Base-by-base conservation (phyloP, 2,888 invertebrate species). In the Hybos culiciformis region DNA sequence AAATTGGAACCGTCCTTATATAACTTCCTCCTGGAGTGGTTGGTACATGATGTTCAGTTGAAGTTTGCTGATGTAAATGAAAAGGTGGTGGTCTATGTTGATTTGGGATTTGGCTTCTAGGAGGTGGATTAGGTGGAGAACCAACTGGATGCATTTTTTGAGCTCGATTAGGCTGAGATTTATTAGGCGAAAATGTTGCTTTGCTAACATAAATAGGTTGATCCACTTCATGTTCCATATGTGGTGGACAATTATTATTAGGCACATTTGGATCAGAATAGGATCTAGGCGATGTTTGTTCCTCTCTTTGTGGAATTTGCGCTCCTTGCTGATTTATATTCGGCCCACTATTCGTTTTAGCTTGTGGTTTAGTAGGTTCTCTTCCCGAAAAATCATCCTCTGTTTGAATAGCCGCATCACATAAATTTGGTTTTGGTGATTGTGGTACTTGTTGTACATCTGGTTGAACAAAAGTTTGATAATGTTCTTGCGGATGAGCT, bases 1-100 rank as follows among this genome's bases (percentile, higher is more conserved):
- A 83, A 49, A 90, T 90, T 18, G 90, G 90, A 63, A 90, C 88
- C 56, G 85, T 83, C 48, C 88, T 73, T 38, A 86, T 80, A 53
- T 57, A 59, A 29, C 53, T 58, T 24, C 61, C 59, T n/a, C 60
- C 62, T 0, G 61, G 59, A 14, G 62, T 60, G 49, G 59, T 58
- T 7, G 60, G 56, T 1, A 56, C 56, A 43, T 61, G 53, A n/a
- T 58, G 57, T 19, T 59, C 55, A 33, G 56, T 48, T 33, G 52
- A 58, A 50, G 58, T 54, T 45, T 59, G 57, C 33, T 56, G 54
- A 19, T 52, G 54, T 18, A 54, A 56, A 37, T 51, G 51, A 40
- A 47, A 48, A 4, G 49, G 44, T 12, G 39, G 26, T n/a, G 20
- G 36, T 29, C 43, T 37, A 21, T 41, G 42, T n/a, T 37, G 39